Evolutionary conservation across 1,140 invertebrate species (phyloP).

Genomic region (Neodiprion fabricii): DNA sequence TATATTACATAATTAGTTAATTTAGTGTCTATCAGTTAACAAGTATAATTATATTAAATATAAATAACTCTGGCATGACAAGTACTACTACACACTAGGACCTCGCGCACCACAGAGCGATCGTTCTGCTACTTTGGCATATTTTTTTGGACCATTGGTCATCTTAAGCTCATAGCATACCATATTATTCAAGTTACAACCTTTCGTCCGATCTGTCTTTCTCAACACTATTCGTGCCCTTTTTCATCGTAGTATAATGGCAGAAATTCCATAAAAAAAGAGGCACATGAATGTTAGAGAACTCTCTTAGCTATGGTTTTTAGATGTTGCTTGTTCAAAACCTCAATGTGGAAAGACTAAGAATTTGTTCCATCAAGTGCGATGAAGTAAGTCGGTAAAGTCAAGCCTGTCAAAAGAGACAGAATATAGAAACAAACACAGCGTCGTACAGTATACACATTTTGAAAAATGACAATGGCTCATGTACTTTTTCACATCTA

Average conservation of each 20-base stretch:
- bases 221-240: neutral
- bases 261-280: neutral
- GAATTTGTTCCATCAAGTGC: too few relatives aligned
- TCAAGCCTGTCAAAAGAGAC: too few relatives aligned
- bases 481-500: too few relatives aligned
- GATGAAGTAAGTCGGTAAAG: too few relatives aligned
- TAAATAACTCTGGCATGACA: conserved; percentile 5
- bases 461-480: too few relatives aligned
- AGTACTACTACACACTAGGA: neutral
- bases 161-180: conserved; percentile 13
- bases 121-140: conserved; percentile 16
- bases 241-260: neutral
- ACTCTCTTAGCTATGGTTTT: neutral
- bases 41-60: neutral
- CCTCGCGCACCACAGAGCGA: conserved; percentile 3
- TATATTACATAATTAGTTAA: neutral
- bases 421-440: too few relatives aligned
- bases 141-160: conserved; percentile 16
- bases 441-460: too few relatives aligned
- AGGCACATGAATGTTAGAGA: neutral
- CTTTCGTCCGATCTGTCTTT: neutral
- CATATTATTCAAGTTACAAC: neutral
- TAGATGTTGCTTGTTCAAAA: neutral
- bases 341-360: too few relatives aligned
- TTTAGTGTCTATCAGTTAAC: neutral